These are phyloP conservation scores for Holocentrus rufus DNA, from an alignment of 2,797 vertebrate genomes.

Conservation along the genomic window DNA sequence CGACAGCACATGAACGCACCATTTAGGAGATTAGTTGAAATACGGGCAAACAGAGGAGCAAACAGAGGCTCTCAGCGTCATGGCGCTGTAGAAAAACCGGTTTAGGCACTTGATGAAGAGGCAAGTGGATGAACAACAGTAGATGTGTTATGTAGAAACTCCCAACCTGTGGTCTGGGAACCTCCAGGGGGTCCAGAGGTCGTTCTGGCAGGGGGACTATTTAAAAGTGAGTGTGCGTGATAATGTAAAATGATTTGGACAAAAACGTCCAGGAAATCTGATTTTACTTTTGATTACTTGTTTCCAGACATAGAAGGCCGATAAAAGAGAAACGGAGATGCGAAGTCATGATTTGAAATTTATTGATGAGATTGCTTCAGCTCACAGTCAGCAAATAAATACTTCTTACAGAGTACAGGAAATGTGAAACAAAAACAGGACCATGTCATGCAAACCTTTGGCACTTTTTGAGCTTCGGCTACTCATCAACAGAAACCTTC, in stretches of 20 bases:
- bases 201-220: too few species aligned
- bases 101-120: neutral
- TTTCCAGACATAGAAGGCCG: neutral
- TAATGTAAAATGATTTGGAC: neutral
- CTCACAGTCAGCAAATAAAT: conserved; percentile 44
- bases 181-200: too few species aligned
- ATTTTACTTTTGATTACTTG: neutral
- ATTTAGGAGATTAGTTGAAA: conserved; percentile 1
- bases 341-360: conserved; percentile 53
- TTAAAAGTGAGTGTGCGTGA: neutral
- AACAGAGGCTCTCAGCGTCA: too few species aligned
- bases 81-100: conserved; percentile 10
- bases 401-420: conserved; percentile 41
- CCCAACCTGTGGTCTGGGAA: too few species aligned
- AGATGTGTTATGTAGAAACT: too few species aligned
- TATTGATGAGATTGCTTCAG: conserved; percentile 58
- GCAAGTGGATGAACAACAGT: too few species aligned
- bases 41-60: neutral
- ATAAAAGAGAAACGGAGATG: neutral
- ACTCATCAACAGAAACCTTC: conserved; percentile 30
- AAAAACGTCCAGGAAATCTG: neutral
- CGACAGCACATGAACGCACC: conserved; percentile 60
- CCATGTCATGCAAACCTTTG: conserved; percentile 58
- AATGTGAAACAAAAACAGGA: conserved; percentile 37
- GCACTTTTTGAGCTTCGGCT: conserved; percentile 59